Evolutionary conservation across 2,888 invertebrate genomes (phyloP).

Genomic region (Agrochola circellaris): DNA sequence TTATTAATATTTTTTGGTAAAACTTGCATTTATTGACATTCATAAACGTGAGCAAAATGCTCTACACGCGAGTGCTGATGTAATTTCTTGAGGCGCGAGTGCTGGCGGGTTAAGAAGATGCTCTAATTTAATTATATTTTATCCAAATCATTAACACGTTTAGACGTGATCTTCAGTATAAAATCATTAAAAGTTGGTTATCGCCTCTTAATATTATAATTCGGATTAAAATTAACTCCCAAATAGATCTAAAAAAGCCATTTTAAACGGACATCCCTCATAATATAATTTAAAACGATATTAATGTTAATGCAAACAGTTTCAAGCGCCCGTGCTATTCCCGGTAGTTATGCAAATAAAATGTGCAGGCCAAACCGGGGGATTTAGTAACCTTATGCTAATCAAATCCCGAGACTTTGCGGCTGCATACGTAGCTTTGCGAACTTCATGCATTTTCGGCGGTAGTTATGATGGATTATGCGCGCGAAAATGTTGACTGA

Average conservation of each 20-base stretch:
- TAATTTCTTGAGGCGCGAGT: too few relatives aligned
- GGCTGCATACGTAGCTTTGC: conserved; percentile 50
- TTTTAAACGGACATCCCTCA: conserved; percentile 23
- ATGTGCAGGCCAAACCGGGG: conserved; percentile 71
- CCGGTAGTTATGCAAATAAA: conserved; percentile 78
- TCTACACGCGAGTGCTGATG: too few relatives aligned
- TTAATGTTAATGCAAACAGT: conserved; percentile 71
- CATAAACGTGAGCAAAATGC: too few relatives aligned
- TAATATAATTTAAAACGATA: conserved; percentile 67
- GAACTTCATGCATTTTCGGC: conserved; percentile 56
- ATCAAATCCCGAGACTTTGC: conserved; percentile 70
- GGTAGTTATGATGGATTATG: conserved; percentile 30
- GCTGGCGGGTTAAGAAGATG: too few relatives aligned
- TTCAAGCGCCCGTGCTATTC: conserved; percentile 54
- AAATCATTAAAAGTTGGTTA: too few relatives aligned
- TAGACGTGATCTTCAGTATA: too few relatives aligned
- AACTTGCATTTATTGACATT: too few relatives aligned
- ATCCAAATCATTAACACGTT: too few relatives aligned
- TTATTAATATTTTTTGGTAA: too few relatives aligned
- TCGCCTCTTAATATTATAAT: too few relatives aligned
- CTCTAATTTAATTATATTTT: too few relatives aligned
- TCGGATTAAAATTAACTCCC: background rate
- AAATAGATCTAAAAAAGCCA: conserved; percentile 22
- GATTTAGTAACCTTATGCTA: conserved; percentile 79
- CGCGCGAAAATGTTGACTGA: conserved; percentile 18